phyloP scores from a whole-genome alignment of 2,888 invertebrate genomes.

The Scaptomyza parva region DNA sequence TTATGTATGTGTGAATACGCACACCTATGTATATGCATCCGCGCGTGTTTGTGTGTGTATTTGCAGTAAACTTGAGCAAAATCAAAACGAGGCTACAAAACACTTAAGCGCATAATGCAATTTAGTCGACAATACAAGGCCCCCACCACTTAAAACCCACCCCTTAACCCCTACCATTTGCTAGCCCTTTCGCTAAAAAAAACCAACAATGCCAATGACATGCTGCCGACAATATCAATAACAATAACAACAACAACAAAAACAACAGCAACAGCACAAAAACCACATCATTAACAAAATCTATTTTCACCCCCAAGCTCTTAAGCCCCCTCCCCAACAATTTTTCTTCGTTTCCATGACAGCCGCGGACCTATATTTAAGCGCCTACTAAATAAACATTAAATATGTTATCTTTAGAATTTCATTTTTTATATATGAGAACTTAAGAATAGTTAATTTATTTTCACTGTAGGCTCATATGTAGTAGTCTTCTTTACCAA shows the following conservation, averaged over 20 bases:
- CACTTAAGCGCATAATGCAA: slow-evolving; percentile 78
- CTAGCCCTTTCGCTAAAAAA: slow-evolving; percentile 13
- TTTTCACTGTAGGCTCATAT: too few relatives aligned
- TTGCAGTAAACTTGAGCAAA: slow-evolving; percentile 70
- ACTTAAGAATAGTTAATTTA: neutral
- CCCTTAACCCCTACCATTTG: slow-evolving; percentile 1
- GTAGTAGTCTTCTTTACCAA: slow-evolving; percentile 10
- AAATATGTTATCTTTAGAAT: slow-evolving; percentile 29
- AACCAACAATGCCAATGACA: slow-evolving; percentile 60
- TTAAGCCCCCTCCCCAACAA: slow-evolving; percentile 14
- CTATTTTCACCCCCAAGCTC: slow-evolving; percentile 41
- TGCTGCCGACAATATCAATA: slow-evolving; percentile 47
- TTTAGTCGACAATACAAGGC: slow-evolving; percentile 63
- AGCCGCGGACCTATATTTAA: slow-evolving; percentile 9
- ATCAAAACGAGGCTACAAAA: slow-evolving; percentile 72
- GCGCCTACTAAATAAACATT: slow-evolving; percentile 13
- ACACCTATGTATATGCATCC: slow-evolving; percentile 26
- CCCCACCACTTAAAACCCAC: slow-evolving; percentile 9
- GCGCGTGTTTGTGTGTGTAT: slow-evolving; percentile 28
- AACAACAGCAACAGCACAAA: slow-evolving; percentile 1
- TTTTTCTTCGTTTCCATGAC: slow-evolving; percentile 39
- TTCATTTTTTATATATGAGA: slow-evolving; percentile 2
- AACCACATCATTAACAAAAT: slow-evolving; percentile 16
- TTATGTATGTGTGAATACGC: slow-evolving; percentile 22
- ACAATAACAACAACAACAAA: slow-evolving; percentile 19